Conservation (phyloP, 2,113 vertebrate species). For the Furnarius figulus region DNA sequence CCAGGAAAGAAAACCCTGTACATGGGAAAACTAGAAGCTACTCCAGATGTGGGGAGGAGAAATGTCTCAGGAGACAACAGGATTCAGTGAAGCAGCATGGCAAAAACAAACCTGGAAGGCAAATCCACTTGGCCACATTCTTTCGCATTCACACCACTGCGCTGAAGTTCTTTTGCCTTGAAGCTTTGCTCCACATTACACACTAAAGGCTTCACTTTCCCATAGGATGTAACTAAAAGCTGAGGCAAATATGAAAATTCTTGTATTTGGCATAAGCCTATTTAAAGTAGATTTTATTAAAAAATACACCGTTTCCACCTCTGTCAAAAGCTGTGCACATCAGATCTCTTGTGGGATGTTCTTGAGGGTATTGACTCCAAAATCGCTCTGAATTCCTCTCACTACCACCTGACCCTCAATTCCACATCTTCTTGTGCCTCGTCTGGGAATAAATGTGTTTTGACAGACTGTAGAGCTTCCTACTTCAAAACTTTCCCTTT, state of each 20-base stretch:
- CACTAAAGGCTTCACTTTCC: neutral
- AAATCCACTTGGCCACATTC: neutral
- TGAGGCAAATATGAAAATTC: neutral
- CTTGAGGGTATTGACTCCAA: neutral
- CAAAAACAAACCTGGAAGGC: neutral
- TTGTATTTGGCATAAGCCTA: neutral
- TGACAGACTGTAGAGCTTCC: neutral
- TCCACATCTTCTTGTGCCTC: neutral
- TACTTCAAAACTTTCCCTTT: neutral
- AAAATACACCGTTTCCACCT: neutral
- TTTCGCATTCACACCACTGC: neutral
- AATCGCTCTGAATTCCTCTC: neutral
- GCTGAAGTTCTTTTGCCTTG: neutral
- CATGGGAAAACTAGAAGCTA: accelerated
- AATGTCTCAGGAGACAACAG: neutral
- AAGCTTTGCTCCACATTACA: neutral
- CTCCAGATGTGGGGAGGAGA: neutral
- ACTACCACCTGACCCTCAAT: neutral
- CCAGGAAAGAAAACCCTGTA: neutral
- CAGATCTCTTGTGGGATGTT: neutral
- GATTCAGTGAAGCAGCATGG: neutral
- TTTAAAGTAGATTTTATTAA: neutral
- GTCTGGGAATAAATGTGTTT: neutral
- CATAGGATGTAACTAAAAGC: neutral
- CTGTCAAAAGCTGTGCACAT: neutral